phyloP scores from a whole-genome alignment of 2,113 vertebrate genomes.

The Perca flavescens region DNA sequence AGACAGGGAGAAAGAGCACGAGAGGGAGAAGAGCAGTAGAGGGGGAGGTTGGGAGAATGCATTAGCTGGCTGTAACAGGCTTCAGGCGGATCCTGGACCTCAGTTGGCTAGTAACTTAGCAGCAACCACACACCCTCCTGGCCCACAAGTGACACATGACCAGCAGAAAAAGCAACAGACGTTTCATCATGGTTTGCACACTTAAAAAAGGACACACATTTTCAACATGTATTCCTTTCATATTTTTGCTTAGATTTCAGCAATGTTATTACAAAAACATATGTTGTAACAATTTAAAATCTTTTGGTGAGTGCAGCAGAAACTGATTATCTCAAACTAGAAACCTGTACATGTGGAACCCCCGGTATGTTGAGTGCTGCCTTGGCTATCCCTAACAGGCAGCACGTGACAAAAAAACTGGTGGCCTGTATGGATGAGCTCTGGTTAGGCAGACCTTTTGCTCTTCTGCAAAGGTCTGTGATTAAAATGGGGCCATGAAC shows the following conservation, averaged over 20 bases:
- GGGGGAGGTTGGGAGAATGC: slow-evolving; percentile 75
- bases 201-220: slow-evolving; percentile 11
- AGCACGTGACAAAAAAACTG: slow-evolving; percentile 42
- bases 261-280: slow-evolving; percentile 5
- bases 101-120: slow-evolving; percentile 70
- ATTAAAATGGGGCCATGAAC: slow-evolving; percentile 75
- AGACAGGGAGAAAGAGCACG: slow-evolving; percentile 67
- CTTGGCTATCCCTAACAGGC: slow-evolving; percentile 8
- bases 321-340: background rate
- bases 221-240: background rate
- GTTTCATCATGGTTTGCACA: slow-evolving; percentile 32
- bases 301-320: background rate
- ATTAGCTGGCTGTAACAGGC: slow-evolving; percentile 81
- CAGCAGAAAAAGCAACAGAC: slow-evolving; percentile 53
- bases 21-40: slow-evolving; percentile 56
- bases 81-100: slow-evolving; percentile 78
- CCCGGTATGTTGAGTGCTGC: slow-evolving; percentile 24
- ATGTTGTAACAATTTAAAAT: background rate
- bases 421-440: slow-evolving; percentile 8
- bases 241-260: background rate
- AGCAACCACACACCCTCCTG: slow-evolving; percentile 65
- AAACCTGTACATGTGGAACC: background rate
- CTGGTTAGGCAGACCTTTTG: slow-evolving; percentile 38
- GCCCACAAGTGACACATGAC: slow-evolving; percentile 63
- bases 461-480: slow-evolving; percentile 76